Conservation (phyloP, 2,888 invertebrate species). For the Agriopis aurantiaria region DNA sequence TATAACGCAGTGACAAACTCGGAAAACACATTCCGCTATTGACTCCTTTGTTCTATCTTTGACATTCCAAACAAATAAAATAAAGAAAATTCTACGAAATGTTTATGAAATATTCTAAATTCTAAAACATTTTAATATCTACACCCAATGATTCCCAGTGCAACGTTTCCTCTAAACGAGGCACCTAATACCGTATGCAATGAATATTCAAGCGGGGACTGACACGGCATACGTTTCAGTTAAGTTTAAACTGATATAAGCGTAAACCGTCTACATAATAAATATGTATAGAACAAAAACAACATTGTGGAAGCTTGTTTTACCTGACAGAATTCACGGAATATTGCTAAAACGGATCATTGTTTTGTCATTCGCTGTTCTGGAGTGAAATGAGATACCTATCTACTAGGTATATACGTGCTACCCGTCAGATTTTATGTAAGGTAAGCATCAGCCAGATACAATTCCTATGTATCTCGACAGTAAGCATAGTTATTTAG, state of each 20-base stretch:
- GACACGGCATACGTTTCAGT: conserved; percentile 70
- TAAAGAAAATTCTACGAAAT: neutral
- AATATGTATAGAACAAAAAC: conserved; percentile 16
- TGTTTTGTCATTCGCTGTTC: conserved; percentile 6
- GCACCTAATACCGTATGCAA: conserved; percentile 59
- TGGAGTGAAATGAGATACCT: neutral
- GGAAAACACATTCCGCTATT: too few relatives aligned
- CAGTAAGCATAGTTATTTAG: too few relatives aligned
- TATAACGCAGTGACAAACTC: too few relatives aligned
- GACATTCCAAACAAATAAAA: too few relatives aligned
- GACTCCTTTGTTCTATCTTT: too few relatives aligned
- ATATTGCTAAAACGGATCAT: conserved; percentile 7
- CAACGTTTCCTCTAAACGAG: conserved; percentile 45
- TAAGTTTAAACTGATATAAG: conserved; percentile 38
- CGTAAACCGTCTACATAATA: conserved; percentile 23
- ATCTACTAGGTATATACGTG: too few relatives aligned
- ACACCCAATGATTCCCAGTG: conserved; percentile 21
- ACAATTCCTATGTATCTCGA: too few relatives aligned
- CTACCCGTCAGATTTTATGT: too few relatives aligned
- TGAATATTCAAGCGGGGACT: conserved; percentile 72
- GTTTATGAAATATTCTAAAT: neutral
- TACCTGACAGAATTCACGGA: conserved; percentile 5
- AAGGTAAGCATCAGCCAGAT: too few relatives aligned
- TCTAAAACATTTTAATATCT: conserved; percentile 8
- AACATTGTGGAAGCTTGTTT: conserved; percentile 8